Evolutionary conservation across 2,888 invertebrate genomes (phyloP).

Genomic region (Ramazzottius varieornatus): DNA sequence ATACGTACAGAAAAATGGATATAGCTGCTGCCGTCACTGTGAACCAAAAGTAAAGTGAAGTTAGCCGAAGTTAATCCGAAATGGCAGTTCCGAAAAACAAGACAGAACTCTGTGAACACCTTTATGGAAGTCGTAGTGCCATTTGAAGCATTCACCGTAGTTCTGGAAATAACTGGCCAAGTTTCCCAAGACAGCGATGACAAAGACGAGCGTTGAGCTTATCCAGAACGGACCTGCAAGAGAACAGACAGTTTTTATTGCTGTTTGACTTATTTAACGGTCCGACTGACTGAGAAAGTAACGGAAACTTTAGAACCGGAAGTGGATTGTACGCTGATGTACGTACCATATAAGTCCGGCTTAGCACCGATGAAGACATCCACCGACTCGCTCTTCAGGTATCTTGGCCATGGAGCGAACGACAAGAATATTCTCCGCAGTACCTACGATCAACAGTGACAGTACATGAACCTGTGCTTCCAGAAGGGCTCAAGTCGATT

Average conservation of each 20-base stretch:
- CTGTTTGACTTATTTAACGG: no score
- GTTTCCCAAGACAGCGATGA: background rate
- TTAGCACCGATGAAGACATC: background rate
- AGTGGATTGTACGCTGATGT: background rate
- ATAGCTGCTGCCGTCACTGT: background rate
- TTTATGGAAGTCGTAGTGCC: background rate
- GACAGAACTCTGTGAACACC: background rate
- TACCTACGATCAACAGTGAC: background rate
- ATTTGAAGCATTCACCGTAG: background rate
- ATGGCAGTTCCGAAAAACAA: no score
- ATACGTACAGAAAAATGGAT: background rate
- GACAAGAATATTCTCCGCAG: background rate
- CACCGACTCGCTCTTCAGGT: background rate
- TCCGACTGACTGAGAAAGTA: background rate
- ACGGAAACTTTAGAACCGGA: background rate
- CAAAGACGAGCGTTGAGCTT: background rate
- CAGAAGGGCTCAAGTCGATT: background rate
- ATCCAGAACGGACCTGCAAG: conserved; percentile 2
- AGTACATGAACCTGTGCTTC: background rate
- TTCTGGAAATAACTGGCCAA: background rate
- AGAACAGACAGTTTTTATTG: background rate
- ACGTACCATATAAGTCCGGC: background rate
- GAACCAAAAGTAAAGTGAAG: no score
- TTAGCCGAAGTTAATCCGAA: no score
- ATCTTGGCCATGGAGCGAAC: background rate